These are phyloP conservation scores for Campylomormyrus tamandua DNA, from an alignment of 2,113 vertebrate species.

Conservation along the genomic window DNA sequence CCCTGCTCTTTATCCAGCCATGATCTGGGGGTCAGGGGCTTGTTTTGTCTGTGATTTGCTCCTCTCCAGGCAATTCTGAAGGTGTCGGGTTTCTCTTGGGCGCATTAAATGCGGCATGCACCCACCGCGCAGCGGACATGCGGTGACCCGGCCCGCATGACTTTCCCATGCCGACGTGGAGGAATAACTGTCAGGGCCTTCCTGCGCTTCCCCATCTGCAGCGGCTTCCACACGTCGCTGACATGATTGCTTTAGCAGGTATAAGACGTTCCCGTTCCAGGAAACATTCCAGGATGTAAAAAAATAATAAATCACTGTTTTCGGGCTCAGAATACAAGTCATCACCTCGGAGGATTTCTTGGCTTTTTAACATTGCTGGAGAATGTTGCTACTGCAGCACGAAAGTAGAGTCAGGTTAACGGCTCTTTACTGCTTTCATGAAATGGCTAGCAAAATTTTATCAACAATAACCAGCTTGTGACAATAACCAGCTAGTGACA, in stretches of 20 bases:
- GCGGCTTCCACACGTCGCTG: neutral
- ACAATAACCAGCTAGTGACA: neutral
- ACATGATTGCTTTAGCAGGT: constrained; percentile 22
- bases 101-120: neutral
- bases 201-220: neutral
- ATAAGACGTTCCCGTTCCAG: constrained; percentile 4
- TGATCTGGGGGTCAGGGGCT: neutral
- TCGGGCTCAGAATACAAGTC: neutral
- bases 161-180: neutral
- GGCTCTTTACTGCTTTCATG: neutral
- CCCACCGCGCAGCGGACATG: neutral
- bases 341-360: neutral
- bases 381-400: neutral
- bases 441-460: neutral
- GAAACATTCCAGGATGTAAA: neutral
- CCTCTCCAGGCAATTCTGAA: neutral
- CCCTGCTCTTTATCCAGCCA: neutral
- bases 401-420: neutral
- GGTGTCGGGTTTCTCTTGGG: neutral
- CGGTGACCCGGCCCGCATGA: neutral
- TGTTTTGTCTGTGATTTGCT: constrained; percentile 15
- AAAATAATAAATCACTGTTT: neutral
- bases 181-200: neutral
- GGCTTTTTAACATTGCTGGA: neutral
- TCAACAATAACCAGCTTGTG: neutral